phyloP scores from a whole-genome alignment of 2,888 invertebrate species.

The Scelioninae gen. 1 region DNA sequence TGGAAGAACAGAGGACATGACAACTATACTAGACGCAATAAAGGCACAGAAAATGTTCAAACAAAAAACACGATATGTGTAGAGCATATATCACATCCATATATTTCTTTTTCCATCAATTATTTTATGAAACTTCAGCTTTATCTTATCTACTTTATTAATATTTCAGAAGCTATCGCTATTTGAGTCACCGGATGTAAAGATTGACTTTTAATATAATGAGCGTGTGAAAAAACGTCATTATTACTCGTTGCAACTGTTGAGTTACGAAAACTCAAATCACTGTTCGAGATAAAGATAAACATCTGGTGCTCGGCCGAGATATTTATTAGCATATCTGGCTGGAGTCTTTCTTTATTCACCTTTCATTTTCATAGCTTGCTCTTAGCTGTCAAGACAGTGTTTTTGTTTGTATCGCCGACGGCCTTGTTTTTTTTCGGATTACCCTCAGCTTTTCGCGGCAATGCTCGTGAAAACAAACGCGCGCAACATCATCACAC shows the following conservation, averaged over 20 bases:
- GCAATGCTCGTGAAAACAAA: too few species aligned
- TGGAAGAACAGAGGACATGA: slow-evolving; percentile 48
- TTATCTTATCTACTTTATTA: slow-evolving; percentile 3
- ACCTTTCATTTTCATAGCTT: slow-evolving; percentile 29
- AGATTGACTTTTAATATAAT: slow-evolving; percentile 15
- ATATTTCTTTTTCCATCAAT: background rate
- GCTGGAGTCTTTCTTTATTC: slow-evolving; percentile 20
- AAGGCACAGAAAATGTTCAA: background rate
- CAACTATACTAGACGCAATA: slow-evolving; percentile 33
- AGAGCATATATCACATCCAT: background rate
- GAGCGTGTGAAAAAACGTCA: slow-evolving; percentile 19
- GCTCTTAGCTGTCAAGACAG: slow-evolving; percentile 47
- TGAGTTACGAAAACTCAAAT: slow-evolving; percentile 13
- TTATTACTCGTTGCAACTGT: background rate
- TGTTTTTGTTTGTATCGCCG: slow-evolving; percentile 56
- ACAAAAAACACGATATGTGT: slow-evolving; percentile 4
- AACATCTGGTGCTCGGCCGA: slow-evolving; percentile 16
- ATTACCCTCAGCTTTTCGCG: too few species aligned
- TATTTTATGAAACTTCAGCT: background rate
- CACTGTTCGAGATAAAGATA: slow-evolving; percentile 34
- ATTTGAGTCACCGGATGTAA: slow-evolving; percentile 21
- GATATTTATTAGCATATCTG: slow-evolving; percentile 51
- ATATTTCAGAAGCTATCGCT: background rate
- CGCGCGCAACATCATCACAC: too few species aligned
- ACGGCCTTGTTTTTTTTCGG: too few species aligned